phyloP scores from a whole-genome alignment of 1,140 invertebrate genomes.

The Rhyacophila brunnea region DNA sequence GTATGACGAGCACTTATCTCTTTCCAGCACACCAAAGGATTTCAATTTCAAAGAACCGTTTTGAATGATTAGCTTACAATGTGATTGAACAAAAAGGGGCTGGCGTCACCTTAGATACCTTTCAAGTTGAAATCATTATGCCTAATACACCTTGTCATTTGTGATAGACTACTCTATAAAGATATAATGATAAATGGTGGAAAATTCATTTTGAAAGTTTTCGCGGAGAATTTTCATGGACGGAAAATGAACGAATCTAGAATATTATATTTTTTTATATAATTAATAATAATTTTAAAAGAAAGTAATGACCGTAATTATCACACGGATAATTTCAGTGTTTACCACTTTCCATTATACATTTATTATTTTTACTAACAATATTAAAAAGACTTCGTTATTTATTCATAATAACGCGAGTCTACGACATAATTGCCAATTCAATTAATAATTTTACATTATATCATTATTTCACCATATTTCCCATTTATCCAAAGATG shows the following conservation, averaged over 20 bases:
- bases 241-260: neutral
- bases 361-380: too few species aligned
- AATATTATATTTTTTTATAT: neutral
- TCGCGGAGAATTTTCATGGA: neutral
- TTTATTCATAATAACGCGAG: too few species aligned
- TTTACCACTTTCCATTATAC: too few species aligned
- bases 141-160: slow-evolving; percentile 14
- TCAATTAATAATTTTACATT: too few species aligned
- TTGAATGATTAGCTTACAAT: slow-evolving; percentile 19
- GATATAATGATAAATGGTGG: slow-evolving; percentile 18
- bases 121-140: slow-evolving; percentile 22
- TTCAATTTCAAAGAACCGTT: slow-evolving; percentile 27
- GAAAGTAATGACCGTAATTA: too few species aligned
- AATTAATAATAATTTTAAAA: too few species aligned
- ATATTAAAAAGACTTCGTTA: too few species aligned
- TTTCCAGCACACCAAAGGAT: slow-evolving; percentile 7
- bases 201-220: neutral
- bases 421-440: too few species aligned
- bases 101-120: slow-evolving; percentile 22
- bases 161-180: slow-evolving; percentile 10
- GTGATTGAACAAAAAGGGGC: slow-evolving; percentile 18
- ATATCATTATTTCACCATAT: too few species aligned
- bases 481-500: too few species aligned
- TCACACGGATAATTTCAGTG: too few species aligned
- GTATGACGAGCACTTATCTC: slow-evolving; percentile 4